Evolutionary conservation across 2,888 invertebrate species (phyloP).

Genomic region (Flabesymbios commensalis): DNA sequence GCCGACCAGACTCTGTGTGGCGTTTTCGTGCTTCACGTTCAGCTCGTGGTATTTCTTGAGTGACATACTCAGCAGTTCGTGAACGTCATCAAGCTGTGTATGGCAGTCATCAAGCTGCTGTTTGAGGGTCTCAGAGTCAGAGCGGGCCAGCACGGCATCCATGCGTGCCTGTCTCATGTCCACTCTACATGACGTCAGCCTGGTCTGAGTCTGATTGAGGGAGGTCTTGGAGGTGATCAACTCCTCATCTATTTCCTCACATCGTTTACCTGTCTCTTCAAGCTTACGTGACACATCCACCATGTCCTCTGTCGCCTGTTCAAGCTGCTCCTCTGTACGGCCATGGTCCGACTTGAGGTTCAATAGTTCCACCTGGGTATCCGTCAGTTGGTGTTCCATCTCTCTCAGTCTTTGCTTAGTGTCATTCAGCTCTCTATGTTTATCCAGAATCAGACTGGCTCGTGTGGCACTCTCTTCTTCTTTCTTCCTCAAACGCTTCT

Average conservation of each 20-base stretch:
- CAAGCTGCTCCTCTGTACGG: neutral
- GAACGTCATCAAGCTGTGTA: constrained; percentile 7
- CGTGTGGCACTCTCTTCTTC: neutral
- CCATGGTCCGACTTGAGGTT: too few species aligned
- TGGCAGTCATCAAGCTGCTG: too few species aligned
- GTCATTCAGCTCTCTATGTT: constrained; percentile 6
- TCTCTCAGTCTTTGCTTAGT: neutral
- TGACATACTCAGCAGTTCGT: constrained; percentile 9
- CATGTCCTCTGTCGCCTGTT: neutral
- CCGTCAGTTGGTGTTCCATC: constrained; percentile 5
- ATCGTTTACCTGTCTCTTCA: neutral
- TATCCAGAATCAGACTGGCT: neutral
- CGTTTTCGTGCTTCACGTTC: constrained; percentile 18
- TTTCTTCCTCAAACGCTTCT: too few species aligned
- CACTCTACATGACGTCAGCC: too few species aligned
- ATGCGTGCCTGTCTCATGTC: too few species aligned
- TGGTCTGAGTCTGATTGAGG: too few species aligned
- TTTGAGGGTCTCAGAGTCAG: too few species aligned
- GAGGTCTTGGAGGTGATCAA: neutral
- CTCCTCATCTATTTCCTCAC: constrained; percentile 5
- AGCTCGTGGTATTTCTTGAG: constrained; percentile 22
- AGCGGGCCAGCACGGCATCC: too few species aligned
- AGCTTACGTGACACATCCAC: neutral
- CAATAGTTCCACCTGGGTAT: neutral
- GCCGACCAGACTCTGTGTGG: neutral